These are phyloP conservation scores for Mellivora capensis DNA, from an alignment of 2,113 vertebrate genomes.

Conservation along the genomic window DNA sequence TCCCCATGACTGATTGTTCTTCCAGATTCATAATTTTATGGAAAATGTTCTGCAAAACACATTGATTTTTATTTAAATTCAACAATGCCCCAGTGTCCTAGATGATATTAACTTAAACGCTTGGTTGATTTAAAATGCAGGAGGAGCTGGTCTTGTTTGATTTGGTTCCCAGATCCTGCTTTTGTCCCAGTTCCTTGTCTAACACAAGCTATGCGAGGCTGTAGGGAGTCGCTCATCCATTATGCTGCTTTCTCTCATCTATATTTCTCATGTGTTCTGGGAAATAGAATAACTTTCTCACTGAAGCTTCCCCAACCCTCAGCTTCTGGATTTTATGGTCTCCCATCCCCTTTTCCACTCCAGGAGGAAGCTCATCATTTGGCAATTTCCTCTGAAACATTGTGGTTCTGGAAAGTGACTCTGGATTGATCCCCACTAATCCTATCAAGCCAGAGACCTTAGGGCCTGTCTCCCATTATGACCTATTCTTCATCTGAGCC, in stretches of 20 bases:
- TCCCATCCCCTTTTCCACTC: not conserved
- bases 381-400: slow-evolving; percentile 48
- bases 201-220: not conserved
- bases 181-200: not conserved
- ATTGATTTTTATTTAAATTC: slow-evolving; percentile 47
- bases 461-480: slow-evolving; percentile 54
- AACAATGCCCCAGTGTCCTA: not conserved
- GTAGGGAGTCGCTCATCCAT: not conserved
- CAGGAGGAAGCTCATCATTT: slow-evolving; percentile 26
- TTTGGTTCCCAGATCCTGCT: slow-evolving; percentile 9
- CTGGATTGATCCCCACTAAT: slow-evolving; percentile 54
- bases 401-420: not conserved
- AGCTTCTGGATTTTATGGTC: not conserved
- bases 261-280: not conserved
- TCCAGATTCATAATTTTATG: slow-evolving; percentile 5
- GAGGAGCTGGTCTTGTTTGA: not conserved
- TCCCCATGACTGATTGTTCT: not conserved
- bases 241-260: not conserved
- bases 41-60: slow-evolving; percentile 1
- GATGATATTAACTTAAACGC: slow-evolving; percentile 21
- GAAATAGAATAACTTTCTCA: not conserved
- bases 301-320: not conserved
- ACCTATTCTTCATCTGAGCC: not conserved
- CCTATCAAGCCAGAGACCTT: slow-evolving; percentile 45
- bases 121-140: slow-evolving; percentile 31